Evolutionary conservation across 2,113 vertebrate genomes (phyloP).

Genomic region (Nymphicus hollandicus): DNA sequence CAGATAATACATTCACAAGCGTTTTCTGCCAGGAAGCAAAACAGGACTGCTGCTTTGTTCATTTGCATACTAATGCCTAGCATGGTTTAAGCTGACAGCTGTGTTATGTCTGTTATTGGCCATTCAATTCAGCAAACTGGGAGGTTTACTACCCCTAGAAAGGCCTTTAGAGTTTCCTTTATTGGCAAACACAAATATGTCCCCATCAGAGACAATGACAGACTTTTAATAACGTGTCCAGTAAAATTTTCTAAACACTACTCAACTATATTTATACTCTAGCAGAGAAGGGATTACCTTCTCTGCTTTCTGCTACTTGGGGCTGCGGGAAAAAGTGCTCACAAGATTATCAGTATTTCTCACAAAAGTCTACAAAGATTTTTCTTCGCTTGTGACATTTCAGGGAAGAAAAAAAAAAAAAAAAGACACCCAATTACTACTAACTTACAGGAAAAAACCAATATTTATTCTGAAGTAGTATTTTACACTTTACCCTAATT

Average conservation of each 20-base stretch:
- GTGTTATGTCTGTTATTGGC: neutral
- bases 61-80: neutral
- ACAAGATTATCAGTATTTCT: neutral
- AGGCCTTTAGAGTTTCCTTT: neutral
- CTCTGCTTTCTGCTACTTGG: neutral
- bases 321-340: neutral
- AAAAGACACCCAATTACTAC: neutral
- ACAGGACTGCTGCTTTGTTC: neutral
- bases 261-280: neutral
- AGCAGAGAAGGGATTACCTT: neutral
- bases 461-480: constrained; percentile 16
- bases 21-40: constrained; percentile 15
- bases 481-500: constrained; percentile 25
- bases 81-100: neutral
- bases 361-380: neutral
- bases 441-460: neutral
- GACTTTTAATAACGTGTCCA: neutral
- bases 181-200: neutral
- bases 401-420: constrained; percentile 12
- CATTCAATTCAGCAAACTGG: neutral
- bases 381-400: neutral
- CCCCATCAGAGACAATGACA: neutral
- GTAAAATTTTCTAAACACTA: neutral
- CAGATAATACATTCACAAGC: neutral
- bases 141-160: constrained; percentile 2